Evolutionary conservation across 2,797 vertebrate genomes (phyloP).

Genomic region (Malurus leucopterus): DNA sequence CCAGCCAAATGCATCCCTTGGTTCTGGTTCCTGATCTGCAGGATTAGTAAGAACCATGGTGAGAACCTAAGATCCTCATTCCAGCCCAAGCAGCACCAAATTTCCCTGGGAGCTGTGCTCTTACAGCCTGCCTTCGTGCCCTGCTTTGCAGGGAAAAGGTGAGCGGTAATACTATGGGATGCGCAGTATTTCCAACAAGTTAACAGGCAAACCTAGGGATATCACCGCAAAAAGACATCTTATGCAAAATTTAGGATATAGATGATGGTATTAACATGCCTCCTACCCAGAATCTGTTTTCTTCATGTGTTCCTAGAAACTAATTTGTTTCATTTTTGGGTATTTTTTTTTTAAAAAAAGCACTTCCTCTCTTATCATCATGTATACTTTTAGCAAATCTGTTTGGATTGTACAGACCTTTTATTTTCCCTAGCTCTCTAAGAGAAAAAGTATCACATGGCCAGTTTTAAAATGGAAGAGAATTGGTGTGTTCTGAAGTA

Average conservation of each 20-base stretch:
- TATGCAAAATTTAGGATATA: neutral
- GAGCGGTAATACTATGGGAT: neutral
- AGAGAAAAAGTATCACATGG: neutral
- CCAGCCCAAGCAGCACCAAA: neutral
- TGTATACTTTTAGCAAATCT: neutral
- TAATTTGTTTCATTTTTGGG: neutral
- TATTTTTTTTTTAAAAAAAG: neutral
- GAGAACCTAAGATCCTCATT: neutral
- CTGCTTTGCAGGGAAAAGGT: neutral
- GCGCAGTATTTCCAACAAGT: neutral
- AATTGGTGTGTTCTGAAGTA: neutral
- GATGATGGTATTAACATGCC: neutral
- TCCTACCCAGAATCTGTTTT: neutral
- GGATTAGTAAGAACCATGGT: neutral
- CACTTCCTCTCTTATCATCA: neutral
- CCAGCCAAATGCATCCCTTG: neutral
- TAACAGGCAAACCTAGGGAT: neutral
- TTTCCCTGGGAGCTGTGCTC: neutral
- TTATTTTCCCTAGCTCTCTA: neutral
- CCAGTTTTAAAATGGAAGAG: neutral
- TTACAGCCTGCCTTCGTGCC: neutral
- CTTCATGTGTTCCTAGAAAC: neutral
- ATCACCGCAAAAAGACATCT: neutral
- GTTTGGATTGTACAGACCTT: neutral
- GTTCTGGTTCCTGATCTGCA: neutral